Evolutionary conservation across 2,888 invertebrate species (phyloP), one percentile per base, ranked within the genome.

Genomic region (Serripes groenlandicus): DNA sequence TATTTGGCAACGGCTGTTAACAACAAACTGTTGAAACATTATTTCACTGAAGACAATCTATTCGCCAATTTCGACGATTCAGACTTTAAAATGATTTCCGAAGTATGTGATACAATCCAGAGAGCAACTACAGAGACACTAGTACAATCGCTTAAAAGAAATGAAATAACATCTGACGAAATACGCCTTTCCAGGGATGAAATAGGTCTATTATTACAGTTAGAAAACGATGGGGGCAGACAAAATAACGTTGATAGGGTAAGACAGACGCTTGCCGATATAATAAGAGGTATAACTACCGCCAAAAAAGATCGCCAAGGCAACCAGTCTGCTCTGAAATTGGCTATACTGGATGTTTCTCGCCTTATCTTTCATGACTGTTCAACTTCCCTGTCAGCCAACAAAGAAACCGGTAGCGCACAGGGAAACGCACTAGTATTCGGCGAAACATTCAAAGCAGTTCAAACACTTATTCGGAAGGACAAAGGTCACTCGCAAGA

Each of bases 181-280:
- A 37, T 66, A 26, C 23, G 30, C 21, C n/a, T 66, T 5, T 37
- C 66, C 1, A 35, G 37, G 23, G 66, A 37, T n/a, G 66, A 66
- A 37, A 37, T 66, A n/a, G 4, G 9, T n/a, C n/a, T 23, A 37
- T 23, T 66, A 26, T 21, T 37, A 37, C 26, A 66, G 5, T 37
- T 66, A 35, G n/a, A 21, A 34, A 32, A 21, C 37, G 66, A 66
- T 37, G 66, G 66, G 1, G 66, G 66, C 21, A 66, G 26, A n/a
- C 1, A 26, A 15, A 32, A 66, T 23, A 37, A 35, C 26, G 34
- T 66, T 2, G 34, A 37, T 21, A 34, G 66, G 23, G 11, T 66
- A 0, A 37, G 37, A 66, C 37, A 66, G 15, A 37, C 37, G 1
- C 1, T 66, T n/a, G 35, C 5, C 18, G 37, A 66, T 37, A 66